Conservation (phyloP, 2,888 invertebrate species). For the Antheraea assamensis region DNA sequence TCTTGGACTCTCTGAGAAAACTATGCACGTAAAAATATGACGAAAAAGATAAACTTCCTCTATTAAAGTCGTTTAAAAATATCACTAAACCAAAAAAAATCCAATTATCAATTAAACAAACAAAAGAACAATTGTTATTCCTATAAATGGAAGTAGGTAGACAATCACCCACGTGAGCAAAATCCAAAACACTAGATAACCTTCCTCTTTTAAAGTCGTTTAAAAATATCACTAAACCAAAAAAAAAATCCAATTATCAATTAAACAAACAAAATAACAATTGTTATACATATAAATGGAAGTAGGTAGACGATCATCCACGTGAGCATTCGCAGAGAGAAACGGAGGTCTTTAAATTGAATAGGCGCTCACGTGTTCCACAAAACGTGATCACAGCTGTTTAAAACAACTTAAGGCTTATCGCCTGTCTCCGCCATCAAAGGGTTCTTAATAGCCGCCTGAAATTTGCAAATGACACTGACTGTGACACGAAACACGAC, state of each 20-base stretch:
- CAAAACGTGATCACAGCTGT: background rate
- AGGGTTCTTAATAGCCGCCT: constrained; percentile 20
- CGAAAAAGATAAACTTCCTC: no score
- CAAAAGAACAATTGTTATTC: background rate
- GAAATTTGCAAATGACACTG: constrained; percentile 21
- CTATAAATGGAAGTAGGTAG: background rate
- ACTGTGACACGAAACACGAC: constrained; percentile 17
- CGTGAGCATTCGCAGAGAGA: background rate
- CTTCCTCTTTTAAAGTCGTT: no score
- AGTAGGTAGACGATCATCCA: background rate
- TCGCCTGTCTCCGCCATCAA: constrained; percentile 19
- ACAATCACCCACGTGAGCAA: background rate
- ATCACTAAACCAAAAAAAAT: no score
- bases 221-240: background rate
- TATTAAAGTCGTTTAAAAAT: no score
- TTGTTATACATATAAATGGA: background rate
- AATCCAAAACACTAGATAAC: no score
- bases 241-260: background rate
- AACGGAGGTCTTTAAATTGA: background rate
- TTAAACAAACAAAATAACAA: background rate
- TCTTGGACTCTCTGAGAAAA: no score
- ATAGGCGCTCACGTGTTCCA: background rate
- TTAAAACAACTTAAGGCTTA: constrained; percentile 17
- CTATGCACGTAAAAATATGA: no score
- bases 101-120: no score